Base-by-base conservation (phyloP, 2,797 vertebrate species). In the Typhlichthys eigenmanni region DNA sequence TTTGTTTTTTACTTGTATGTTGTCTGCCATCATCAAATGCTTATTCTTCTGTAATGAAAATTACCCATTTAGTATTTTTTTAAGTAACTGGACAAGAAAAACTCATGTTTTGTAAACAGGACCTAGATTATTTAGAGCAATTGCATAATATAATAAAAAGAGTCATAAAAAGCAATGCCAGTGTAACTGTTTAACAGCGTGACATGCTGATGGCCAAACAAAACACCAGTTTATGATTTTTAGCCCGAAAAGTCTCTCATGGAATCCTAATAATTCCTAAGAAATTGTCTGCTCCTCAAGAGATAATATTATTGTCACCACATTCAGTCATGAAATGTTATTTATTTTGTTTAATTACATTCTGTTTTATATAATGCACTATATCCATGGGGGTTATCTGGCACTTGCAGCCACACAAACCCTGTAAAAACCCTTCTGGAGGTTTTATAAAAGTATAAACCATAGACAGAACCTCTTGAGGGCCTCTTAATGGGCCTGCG, bases 281-380 rank as follows among this genome's bases (percentile, higher is more conserved):
- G 71, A 80, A 75, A 68, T 57, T 38, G 64, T 60, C 60, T 76
- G 65, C 67, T 74, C 55, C 58, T 50, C 8, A 29, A 52, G 72
- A 80, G 74, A 86, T 79, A 80, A 80, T 76, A 50, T 70, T 75
- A 82, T 81, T 79, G 76, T 83, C 75, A 73, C 63, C 64, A 43
- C 64, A 77, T 76, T 65, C 64, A 59, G 69, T 75, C 49, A 70
- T 80, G 78, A 79, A 83, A 76, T 70, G 64, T 72, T 84, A 81
- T 85, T 87, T 89, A 75, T 87, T 85, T 75, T 64, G 47, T 83
- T 29, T 89, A 88, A 89, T 89, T 81, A 84, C 67, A 78, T 76
- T 60, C 64, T 52, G 77, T 69, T 84, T 83, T 69, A 70, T 71
- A 66, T 64, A 65, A 68, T 50, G 53, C 45, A 72, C 75, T 62